Evolutionary conservation across 1,140 invertebrate species (phyloP), one percentile per base, ranked within the genome.

Genomic region (Agraylea sexmaculata): DNA sequence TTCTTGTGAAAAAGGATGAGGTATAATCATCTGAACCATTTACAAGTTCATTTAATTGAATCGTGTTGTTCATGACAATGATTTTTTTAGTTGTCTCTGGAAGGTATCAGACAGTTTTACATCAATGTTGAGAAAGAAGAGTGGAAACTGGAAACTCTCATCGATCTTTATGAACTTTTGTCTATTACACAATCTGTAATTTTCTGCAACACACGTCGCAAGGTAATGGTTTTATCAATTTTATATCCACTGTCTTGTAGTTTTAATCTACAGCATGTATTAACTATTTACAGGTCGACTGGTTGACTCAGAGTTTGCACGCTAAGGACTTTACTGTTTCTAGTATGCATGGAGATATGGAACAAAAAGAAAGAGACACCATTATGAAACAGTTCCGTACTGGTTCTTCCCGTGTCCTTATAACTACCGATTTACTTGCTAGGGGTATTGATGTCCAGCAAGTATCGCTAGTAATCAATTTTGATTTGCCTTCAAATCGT

Each of bases 331-430:
- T 98, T 62, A 99, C 95, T 16, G 95, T 99, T 12, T 98, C 94
- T 11, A 90, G 91, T 40, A 95, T 99, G 91, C 96, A 99, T 61
- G 94, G 94, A 50, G 95, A 99, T 55, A 98, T 99, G 94, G 91
- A 97, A 51, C 96, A 99, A 64, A 82, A 83, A 50, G 92, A 97
- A 57, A 80, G 96, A 56, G 94, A 99, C 57, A 75, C 93, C 7
- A 98, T 98, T 64, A 98, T 98, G 93, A 79, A 88, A 48, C 92
- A 97, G 69, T 98, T 99, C 76, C 85, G 93, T 61, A 89, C 89
- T 16, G 94, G 94, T 32, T 96, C 92, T 13, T 94, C 89, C 34
- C 79, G 93, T 59, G 91, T 99, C 13, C 75, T 99, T 11, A 98
- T 99, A 57, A 96, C 93, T 35, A 99, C 94, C 51, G 94, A 98